Percentiles rank a stretch among this genome's conserved stretches.
Conservation (phyloP, 2,797 vertebrate species). For the Mycteria americana region DNA sequence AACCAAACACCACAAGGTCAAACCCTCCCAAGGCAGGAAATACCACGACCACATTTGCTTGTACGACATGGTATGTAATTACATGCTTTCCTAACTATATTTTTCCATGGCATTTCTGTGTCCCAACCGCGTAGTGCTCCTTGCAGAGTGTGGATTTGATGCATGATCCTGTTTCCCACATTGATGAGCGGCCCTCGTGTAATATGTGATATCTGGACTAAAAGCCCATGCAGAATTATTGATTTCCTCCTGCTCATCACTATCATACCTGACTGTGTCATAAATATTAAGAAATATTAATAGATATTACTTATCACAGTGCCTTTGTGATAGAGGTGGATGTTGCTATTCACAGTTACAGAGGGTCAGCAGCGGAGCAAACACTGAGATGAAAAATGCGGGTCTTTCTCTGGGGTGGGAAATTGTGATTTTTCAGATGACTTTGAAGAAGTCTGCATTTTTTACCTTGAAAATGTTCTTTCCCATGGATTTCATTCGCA, state of each 20-base stretch:
- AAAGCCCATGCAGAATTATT: background rate
- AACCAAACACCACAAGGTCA: background rate
- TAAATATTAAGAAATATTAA: background rate
- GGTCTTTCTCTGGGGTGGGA: background rate
- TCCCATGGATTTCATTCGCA: background rate
- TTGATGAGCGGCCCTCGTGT: background rate
- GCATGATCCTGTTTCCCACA: background rate
- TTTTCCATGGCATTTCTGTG: background rate
- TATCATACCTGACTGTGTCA: background rate
- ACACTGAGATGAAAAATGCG: background rate
- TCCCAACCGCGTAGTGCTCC: background rate
- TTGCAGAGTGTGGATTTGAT: background rate
- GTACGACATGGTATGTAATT: accelerated
- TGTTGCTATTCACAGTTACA: background rate
- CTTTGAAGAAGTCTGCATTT: background rate
- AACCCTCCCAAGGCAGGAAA: background rate
- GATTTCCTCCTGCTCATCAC: background rate
- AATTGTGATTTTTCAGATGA: background rate
- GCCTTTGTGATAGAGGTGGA: background rate
- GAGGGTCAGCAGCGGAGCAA: background rate
- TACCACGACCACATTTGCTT: background rate
- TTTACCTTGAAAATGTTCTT: background rate
- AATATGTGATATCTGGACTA: background rate
- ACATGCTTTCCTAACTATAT: background rate
- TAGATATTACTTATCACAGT: background rate